Percentiles rank a stretch among this genome's conserved stretches.
Evolutionary conservation across 2,888 invertebrate species (phyloP).

Genomic region (Cerastoderma edule): DNA sequence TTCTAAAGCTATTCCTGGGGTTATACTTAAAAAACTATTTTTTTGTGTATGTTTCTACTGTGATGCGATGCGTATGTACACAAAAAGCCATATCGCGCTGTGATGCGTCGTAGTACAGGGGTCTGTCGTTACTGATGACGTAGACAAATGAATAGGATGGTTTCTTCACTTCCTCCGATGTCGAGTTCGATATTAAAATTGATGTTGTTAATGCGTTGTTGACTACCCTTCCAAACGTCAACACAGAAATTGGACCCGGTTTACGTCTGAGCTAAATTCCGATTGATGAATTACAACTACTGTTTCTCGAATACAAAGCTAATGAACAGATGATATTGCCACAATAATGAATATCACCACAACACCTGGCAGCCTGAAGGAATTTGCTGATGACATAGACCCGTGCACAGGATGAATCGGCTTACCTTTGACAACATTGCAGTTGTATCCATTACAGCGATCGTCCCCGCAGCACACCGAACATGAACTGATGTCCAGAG

Average conservation of each 20-base stretch:
- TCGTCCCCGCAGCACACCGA: slow-evolving; percentile 21
- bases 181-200: too few species aligned
- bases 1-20: too few species aligned
- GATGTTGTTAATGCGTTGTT: too few species aligned
- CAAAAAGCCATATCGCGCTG: too few species aligned
- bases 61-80: too few species aligned
- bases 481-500: slow-evolving; percentile 1
- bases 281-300: background rate
- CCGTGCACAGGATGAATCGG: background rate
- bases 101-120: too few species aligned
- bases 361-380: background rate
- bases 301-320: background rate
- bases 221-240: too few species aligned
- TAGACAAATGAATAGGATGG: too few species aligned
- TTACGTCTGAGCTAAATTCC: background rate
- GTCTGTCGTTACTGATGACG: too few species aligned
- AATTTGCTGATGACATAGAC: background rate
- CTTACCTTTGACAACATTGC: slow-evolving; percentile 26
- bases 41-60: too few species aligned
- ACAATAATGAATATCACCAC: background rate
- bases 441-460: slow-evolving; percentile 12
- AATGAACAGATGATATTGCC: background rate
- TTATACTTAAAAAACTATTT: too few species aligned
- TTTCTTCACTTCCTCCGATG: too few species aligned
- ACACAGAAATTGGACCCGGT: background rate